Evolutionary conservation across 1,140 invertebrate species (phyloP).

Genomic region (Drosophila insularis): DNA sequence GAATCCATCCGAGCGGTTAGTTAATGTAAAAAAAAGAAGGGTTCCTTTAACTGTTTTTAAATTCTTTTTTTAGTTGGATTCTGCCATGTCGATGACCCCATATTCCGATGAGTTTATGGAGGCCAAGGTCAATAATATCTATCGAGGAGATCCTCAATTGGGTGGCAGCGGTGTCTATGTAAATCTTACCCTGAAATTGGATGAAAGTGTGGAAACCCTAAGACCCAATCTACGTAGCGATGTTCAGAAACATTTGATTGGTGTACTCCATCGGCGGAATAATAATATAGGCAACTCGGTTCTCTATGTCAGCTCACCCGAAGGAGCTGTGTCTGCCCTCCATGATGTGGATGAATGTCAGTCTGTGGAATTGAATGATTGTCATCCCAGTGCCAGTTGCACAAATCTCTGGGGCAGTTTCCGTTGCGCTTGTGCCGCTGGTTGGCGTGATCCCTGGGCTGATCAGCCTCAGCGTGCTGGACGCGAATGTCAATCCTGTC

Average conservation of each 20-base stretch:
- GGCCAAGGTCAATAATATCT: slow-evolving; percentile 91
- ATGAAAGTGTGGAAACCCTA: slow-evolving; percentile 88
- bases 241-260: slow-evolving; percentile 91
- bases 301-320: slow-evolving; percentile 90
- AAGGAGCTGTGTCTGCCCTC: slow-evolving; percentile 88
- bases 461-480: slow-evolving; percentile 86
- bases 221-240: slow-evolving; percentile 87
- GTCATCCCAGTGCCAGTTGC: slow-evolving; percentile 92
- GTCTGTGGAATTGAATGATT: slow-evolving; percentile 94
- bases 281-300: slow-evolving; percentile 94
- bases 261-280: slow-evolving; percentile 90
- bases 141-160: slow-evolving; percentile 86
- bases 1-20: slow-evolving; percentile 93
- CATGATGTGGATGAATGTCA: slow-evolving; percentile 95
- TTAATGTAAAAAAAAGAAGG: not conserved
- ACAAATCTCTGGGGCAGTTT: slow-evolving; percentile 95
- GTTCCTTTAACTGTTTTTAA: not conserved
- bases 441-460: slow-evolving; percentile 89
- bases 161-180: slow-evolving; percentile 90
- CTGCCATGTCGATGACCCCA: slow-evolving; percentile 94
- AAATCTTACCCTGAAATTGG: slow-evolving; percentile 89
- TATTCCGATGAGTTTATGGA: slow-evolving; percentile 93
- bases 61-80: slow-evolving; percentile 87
- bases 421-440: slow-evolving; percentile 90
- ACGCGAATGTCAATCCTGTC: slow-evolving; percentile 89